Evolutionary conservation across 2,113 vertebrate species (phyloP).

Genomic region (Mus pahari): DNA sequence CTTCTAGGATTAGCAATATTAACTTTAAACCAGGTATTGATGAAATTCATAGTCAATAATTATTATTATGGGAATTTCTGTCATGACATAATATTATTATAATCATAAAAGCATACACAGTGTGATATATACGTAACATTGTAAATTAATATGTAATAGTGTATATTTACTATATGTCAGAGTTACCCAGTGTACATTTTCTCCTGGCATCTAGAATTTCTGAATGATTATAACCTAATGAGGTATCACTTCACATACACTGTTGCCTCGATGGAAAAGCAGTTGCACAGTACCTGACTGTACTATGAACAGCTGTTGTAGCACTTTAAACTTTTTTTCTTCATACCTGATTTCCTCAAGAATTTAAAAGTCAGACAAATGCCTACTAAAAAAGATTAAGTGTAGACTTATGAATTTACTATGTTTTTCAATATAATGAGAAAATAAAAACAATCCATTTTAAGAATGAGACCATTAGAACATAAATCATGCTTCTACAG

Average conservation of each 20-base stretch:
- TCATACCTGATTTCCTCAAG: not conserved
- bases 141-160: not conserved
- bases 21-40: not conserved
- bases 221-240: not conserved
- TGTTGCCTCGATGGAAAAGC: not conserved
- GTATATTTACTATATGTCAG: not conserved
- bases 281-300: not conserved
- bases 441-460: not conserved
- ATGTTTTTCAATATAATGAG: not conserved
- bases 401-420: not conserved
- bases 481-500: not conserved
- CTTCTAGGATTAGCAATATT: not conserved
- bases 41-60: not conserved
- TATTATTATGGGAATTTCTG: not conserved
- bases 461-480: not conserved
- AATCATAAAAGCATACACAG: not conserved
- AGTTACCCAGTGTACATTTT: not conserved
- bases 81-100: not conserved
- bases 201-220: not conserved
- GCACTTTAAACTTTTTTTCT: not conserved
- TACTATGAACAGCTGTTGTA: not conserved
- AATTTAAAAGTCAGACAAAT: slow-evolving; percentile 37
- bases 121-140: not conserved
- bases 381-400: not conserved
- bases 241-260: too few relatives aligned